Evolutionary conservation across 1,140 invertebrate genomes (phyloP).

Genomic region (Drosophila bipectinata): DNA sequence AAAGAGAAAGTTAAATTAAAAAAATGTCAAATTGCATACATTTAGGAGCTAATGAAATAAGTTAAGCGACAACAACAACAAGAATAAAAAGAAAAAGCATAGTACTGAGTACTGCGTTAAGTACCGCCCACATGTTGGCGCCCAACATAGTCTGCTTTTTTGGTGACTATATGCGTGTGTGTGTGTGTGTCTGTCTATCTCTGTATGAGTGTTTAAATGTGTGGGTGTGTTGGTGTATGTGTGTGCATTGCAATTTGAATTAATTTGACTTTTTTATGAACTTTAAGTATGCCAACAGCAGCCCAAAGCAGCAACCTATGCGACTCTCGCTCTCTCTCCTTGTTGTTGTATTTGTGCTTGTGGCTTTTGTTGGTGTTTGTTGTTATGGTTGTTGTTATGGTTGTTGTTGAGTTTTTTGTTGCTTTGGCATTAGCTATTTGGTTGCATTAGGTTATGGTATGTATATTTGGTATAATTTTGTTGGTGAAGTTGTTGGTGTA

Average conservation of each 20-base stretch:
- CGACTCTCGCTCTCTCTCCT: constrained; percentile 31
- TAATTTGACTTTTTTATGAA: constrained; percentile 79
- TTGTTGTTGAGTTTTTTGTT: constrained; percentile 11
- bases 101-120: constrained; percentile 65
- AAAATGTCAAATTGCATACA: constrained; percentile 82
- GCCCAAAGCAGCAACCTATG: constrained; percentile 58
- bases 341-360: constrained; percentile 13
- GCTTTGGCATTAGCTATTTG: constrained; percentile 1
- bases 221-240: constrained; percentile 19
- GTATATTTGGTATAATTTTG: not conserved
- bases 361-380: not conserved
- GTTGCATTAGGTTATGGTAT: not conserved
- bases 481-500: not conserved
- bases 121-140: constrained; percentile 40
- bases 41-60: constrained; percentile 81
- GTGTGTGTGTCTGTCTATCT: constrained; percentile 9
- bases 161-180: not conserved
- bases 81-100: constrained; percentile 2
- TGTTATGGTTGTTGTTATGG: constrained; percentile 13
- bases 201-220: not conserved
- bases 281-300: constrained; percentile 76
- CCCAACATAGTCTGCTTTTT: not conserved
- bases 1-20: constrained; percentile 79
- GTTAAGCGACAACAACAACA: constrained; percentile 67
- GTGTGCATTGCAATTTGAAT: constrained; percentile 79